phyloP scores from a whole-genome alignment of 2,888 invertebrate genomes.

The Troilus luridus region DNA sequence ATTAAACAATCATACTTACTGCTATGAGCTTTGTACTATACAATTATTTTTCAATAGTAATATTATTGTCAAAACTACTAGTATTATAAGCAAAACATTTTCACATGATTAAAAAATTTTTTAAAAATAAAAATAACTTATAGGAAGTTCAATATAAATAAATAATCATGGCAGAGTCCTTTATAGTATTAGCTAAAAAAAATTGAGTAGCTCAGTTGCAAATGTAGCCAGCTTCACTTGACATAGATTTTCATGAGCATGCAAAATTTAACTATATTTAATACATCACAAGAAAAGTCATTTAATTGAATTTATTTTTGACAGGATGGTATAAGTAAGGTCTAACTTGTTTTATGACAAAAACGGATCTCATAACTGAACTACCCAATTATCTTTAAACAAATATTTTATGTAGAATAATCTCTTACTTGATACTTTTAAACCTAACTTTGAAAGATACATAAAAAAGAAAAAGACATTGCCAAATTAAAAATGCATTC shows the following conservation, averaged over 20 bases:
- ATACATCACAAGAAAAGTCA: too few relatives aligned
- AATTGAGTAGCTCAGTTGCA: background rate
- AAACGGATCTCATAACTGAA: too few relatives aligned
- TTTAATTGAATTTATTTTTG: too few relatives aligned
- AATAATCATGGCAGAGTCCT: background rate
- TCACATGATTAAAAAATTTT: background rate
- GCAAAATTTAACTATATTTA: too few relatives aligned
- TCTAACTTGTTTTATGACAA: too few relatives aligned
- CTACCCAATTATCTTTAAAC: background rate
- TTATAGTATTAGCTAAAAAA: background rate
- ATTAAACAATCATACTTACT: background rate
- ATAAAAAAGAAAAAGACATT: background rate
- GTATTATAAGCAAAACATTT: background rate
- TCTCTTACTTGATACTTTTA: background rate
- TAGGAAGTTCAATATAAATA: background rate
- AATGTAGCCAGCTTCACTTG: too few relatives aligned
- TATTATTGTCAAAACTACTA: background rate
- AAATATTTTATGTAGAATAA: background rate
- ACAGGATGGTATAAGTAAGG: too few relatives aligned
- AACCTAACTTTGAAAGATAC: background rate
- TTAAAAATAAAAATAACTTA: background rate
- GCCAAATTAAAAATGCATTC: too few relatives aligned
- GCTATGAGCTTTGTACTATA: slow-evolving; percentile 43
- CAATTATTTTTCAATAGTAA: slow-evolving; percentile 3
- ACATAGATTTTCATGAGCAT: too few relatives aligned